Base-by-base conservation (phyloP, 2,113 vertebrate species). In the Hypomesus transpacificus region DNA sequence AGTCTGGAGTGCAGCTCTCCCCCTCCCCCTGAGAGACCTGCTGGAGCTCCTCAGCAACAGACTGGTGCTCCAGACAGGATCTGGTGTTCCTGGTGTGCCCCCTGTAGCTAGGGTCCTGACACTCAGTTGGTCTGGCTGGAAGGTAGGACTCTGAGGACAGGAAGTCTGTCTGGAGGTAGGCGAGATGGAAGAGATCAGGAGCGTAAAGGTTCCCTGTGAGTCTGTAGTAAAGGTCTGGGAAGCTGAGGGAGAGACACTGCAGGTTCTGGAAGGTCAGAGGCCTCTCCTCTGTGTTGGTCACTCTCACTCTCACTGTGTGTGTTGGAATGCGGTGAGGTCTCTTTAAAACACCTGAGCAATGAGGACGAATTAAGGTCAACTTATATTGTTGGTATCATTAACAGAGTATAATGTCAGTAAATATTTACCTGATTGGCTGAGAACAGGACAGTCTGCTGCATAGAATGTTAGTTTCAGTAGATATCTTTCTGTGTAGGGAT, bases 401-500 rank as follows among this genome's bases (percentile, higher is more conserved):
- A 65, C 18, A 65, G 11, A 28, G 34, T 20, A 50, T 21, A 21
- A 21, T 59, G 9, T 59, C 11, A 21, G 2, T 11, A 22, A 59
- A n/a, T n/a, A 63, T 7, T 50, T 50, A 65, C 63, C 63, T 50
- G 18, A 50, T 14, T 68, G 53, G 66, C 57, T 51, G 24, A 51
- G 26, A 61, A 4, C 20, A 57, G 16, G 28, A 66, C 31, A 39
- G 24, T 69, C 11, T 18, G 3, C 17, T 50, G 52, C 26, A 22
- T 74, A 70, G 20, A 70, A 74, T 58, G 57, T 66, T 16, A 69
- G 14, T 22, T 17, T 73, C 22, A 74, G 22, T 3, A 65, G 22
- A 69, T 66, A 73, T 4, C 54, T 69, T 57, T 78, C 71, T 70
- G n/a, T 60, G 20, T 66, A 66, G 54, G 54, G 46, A 17, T 20